Evolutionary conservation across 1,140 invertebrate species (phyloP).

Genomic region (Orchestia grillus): DNA sequence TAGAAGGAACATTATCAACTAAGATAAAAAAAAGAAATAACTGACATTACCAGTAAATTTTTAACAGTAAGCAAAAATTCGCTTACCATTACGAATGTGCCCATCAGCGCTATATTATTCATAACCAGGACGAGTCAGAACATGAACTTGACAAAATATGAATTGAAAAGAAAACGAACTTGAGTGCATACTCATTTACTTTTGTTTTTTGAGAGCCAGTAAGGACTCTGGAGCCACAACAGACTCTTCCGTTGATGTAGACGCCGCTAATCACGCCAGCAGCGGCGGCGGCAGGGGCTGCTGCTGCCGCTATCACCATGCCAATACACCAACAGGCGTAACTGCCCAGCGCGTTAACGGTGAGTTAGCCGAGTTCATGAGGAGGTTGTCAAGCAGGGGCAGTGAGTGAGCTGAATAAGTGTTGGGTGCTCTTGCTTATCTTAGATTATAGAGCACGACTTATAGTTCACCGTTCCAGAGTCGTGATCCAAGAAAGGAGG

Average conservation of each 20-base stretch:
- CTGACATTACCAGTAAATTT: no score
- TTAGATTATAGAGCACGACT: slow-evolving; percentile 53
- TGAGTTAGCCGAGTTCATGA: background rate
- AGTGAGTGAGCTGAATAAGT: slow-evolving; percentile 20
- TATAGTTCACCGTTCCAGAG: background rate
- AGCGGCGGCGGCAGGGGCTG: background rate
- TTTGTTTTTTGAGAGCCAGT: background rate
- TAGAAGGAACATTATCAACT: no score
- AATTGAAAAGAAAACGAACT: no score
- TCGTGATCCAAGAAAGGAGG: slow-evolving; percentile 1
- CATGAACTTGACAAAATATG: no score
- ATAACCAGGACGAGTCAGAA: no score
- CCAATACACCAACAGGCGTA: background rate
- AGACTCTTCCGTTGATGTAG: background rate
- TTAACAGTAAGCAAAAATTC: no score
- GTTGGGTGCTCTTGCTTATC: slow-evolving; percentile 43
- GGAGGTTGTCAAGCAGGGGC: background rate
- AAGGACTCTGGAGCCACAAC: background rate
- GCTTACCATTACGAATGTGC: no score
- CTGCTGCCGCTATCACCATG: background rate
- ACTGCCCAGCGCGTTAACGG: background rate
- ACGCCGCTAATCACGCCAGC: background rate
- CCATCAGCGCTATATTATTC: no score
- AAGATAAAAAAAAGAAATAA: no score
- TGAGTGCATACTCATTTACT: no score